These are phyloP conservation scores for Parazoanthus darwini DNA, from an alignment of 92 coral and sea anemone species.

Conservation along the genomic window DNA sequence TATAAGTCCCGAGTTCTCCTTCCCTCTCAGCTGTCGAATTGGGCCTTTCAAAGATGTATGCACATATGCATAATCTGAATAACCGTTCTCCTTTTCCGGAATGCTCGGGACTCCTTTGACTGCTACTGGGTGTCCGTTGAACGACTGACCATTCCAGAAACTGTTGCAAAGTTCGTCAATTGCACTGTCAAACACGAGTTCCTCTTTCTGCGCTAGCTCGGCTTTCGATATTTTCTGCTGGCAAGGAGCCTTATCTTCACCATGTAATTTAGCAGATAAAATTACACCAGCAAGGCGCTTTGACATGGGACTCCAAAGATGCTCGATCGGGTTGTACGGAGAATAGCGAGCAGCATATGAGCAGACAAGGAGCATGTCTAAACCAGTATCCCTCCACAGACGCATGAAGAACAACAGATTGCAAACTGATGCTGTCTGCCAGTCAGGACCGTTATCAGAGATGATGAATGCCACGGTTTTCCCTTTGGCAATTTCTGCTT, in stretches of 20 bases:
- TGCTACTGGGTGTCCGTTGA: conserved; percentile 44
- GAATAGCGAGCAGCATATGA: conserved; percentile 50
- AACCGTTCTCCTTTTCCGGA: background rate
- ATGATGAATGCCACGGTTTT: conserved; percentile 29
- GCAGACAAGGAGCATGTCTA: conserved; percentile 43
- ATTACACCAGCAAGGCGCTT: conserved; percentile 45
- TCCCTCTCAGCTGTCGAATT: conserved; percentile 23
- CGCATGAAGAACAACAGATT: conserved; percentile 13
- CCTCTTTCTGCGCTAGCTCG: conserved; percentile 40
- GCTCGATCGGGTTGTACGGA: conserved; percentile 58
- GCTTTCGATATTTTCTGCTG: conserved; percentile 5
- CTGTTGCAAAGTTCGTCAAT: conserved; percentile 19
- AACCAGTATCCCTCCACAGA: conserved; percentile 16
- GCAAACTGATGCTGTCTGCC: conserved; percentile 22
- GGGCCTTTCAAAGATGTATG: conserved; percentile 31
- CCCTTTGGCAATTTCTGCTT: conserved; percentile 31
- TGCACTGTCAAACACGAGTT: conserved; percentile 45
- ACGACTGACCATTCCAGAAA: conserved; percentile 47
- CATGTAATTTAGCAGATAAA: conserved; percentile 30
- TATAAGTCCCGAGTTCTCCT: conserved; percentile 23
- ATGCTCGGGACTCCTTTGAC: conserved; percentile 18
- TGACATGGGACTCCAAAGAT: conserved; percentile 54
- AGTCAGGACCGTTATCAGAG: conserved; percentile 41
- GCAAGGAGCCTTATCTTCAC: conserved; percentile 39
- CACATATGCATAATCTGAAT: conserved; percentile 15